These are phyloP conservation scores for Deilephila porcellus DNA, from an alignment of 2,888 invertebrate species.

Conservation along the genomic window DNA sequence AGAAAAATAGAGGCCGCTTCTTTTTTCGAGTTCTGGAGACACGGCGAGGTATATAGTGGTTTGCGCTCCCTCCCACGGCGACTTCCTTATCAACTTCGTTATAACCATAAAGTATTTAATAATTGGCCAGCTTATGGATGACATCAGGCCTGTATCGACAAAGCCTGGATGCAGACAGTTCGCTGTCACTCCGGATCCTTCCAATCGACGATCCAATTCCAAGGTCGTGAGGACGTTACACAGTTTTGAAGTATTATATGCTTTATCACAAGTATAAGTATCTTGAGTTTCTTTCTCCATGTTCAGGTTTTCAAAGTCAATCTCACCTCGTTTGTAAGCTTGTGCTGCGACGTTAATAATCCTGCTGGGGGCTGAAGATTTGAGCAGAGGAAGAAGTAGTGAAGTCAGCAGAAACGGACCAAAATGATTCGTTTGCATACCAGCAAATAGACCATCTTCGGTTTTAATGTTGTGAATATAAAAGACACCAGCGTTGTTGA, in stretches of 20 bases:
- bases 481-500: constrained; percentile 86
- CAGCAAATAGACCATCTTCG: constrained; percentile 85
- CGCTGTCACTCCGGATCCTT: constrained; percentile 88
- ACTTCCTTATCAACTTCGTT: constrained; percentile 50
- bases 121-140: constrained; percentile 60
- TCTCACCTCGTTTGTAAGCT: constrained; percentile 52
- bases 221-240: constrained; percentile 90
- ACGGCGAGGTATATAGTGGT: constrained; percentile 84
- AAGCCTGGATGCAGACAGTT: constrained; percentile 92
- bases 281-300: constrained; percentile 50
- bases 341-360: constrained; percentile 70
- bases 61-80: constrained; percentile 69
- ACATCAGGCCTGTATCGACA: constrained; percentile 86
- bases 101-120: constrained; percentile 68
- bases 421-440: constrained; percentile 85
- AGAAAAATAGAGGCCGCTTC: constrained; percentile 86
- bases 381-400: constrained; percentile 80
- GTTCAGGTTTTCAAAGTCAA: constrained; percentile 61
- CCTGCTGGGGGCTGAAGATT: constrained; percentile 68
- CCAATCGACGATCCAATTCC: constrained; percentile 88
- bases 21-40: constrained; percentile 80
- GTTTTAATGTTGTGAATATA: constrained; percentile 71
- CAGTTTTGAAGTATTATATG: constrained; percentile 86
- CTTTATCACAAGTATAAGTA: constrained; percentile 38
- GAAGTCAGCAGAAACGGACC: constrained; percentile 88